Evolutionary conservation across 1,140 invertebrate genomes (phyloP).

Genomic region (Melipona quadrifasciata): DNA sequence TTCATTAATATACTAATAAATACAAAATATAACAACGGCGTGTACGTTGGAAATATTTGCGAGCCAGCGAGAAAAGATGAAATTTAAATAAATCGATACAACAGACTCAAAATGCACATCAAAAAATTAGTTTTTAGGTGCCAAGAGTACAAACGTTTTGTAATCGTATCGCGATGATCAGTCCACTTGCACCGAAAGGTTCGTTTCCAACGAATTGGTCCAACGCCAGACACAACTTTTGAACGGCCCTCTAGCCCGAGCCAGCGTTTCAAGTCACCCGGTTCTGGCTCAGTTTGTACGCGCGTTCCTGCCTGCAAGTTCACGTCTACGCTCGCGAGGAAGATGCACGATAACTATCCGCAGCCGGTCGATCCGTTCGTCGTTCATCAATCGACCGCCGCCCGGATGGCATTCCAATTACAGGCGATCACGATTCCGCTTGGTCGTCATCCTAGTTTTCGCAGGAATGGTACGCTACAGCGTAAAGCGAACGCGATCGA

Average conservation of each 20-base stretch:
- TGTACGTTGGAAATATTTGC: too few species aligned
- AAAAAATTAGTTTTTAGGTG: too few species aligned
- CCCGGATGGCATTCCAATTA: constrained; percentile 42
- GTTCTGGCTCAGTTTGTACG: not conserved
- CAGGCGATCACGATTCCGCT: constrained; percentile 26
- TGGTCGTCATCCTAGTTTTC: constrained; percentile 34
- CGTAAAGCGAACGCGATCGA: constrained; percentile 11
- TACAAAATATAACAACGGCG: too few species aligned
- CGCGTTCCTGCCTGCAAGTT: constrained; percentile 3
- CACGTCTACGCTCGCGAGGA: not conserved
- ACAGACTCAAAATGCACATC: too few species aligned
- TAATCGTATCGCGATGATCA: not conserved
- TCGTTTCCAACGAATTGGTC: not conserved
- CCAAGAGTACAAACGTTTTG: too few species aligned
- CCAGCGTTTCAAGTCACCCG: not conserved
- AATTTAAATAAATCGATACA: too few species aligned
- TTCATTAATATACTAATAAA: too few species aligned
- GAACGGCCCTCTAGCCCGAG: not conserved
- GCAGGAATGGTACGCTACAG: not conserved
- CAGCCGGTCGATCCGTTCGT: constrained; percentile 16
- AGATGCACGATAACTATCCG: constrained; percentile 19
- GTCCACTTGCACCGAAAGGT: not conserved
- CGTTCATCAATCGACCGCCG: constrained; percentile 36
- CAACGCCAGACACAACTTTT: not conserved
- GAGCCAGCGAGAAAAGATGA: too few species aligned